phyloP scores from a whole-genome alignment of 2,888 invertebrate species.

The Mellilla xanthometata region DNA sequence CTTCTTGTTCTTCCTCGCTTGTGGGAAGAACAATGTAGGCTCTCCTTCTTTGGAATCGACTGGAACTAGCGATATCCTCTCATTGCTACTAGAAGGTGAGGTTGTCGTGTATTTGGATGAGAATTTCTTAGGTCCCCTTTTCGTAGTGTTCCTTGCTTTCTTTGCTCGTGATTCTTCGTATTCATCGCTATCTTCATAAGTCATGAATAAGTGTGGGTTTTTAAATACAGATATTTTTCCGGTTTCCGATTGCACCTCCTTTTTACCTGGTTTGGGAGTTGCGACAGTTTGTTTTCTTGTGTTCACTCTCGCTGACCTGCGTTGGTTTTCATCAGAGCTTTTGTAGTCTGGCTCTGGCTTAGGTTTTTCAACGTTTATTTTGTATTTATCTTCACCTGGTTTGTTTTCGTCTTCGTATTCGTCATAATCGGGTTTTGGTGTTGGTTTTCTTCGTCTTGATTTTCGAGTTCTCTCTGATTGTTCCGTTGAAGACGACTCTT shows the following conservation, averaged over 20 bases:
- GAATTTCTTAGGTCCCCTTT: slow-evolving; percentile 33
- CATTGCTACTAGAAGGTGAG: slow-evolving; percentile 30
- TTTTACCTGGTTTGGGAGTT: slow-evolving; percentile 27
- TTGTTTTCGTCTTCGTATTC: slow-evolving; percentile 55
- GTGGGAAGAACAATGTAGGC: slow-evolving; percentile 66
- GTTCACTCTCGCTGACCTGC: slow-evolving; percentile 1
- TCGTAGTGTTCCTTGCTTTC: background rate
- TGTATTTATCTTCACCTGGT: slow-evolving; percentile 54
- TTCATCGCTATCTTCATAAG: slow-evolving; percentile 50
- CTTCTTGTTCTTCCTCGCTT: slow-evolving; percentile 51
- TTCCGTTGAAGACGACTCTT: slow-evolving; percentile 45
- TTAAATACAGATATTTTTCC: slow-evolving; percentile 66
- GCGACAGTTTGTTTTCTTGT: slow-evolving; percentile 27
- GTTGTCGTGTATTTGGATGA: slow-evolving; percentile 39
- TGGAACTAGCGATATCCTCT: slow-evolving; percentile 64
- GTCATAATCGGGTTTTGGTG: slow-evolving; percentile 48
- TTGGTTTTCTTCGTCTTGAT: slow-evolving; percentile 20
- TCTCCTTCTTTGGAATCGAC: slow-evolving; percentile 51
- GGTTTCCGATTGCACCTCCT: slow-evolving; percentile 37
- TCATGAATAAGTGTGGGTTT: slow-evolving; percentile 57
- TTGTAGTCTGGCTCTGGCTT: slow-evolving; percentile 17
- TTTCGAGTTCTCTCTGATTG: slow-evolving; percentile 15
- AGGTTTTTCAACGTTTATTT: slow-evolving; percentile 34
- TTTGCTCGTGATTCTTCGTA: slow-evolving; percentile 16
- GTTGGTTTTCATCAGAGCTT: background rate